Evolutionary conservation across 2,888 invertebrate species (phyloP), one percentile per base, ranked within the genome.

Genomic region (Eupeodes latifasciatus): DNA sequence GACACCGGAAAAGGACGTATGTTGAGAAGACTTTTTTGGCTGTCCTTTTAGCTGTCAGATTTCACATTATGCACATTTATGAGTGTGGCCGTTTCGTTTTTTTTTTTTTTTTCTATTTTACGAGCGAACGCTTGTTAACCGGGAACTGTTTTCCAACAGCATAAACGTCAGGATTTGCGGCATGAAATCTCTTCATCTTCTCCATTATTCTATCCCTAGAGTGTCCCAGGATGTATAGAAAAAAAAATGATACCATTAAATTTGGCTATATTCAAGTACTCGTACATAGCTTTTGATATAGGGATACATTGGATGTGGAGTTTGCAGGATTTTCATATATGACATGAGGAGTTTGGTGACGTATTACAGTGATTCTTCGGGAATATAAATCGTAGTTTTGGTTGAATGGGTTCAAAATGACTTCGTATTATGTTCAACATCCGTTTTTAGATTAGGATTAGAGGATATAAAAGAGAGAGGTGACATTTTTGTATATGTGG

Each of bases 161-260:
- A 69, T 72, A 77, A 57, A 62, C 49, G 62, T 19, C 47, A 44
- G 81, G 49, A 71, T 80, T 80, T 80, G 64, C 51, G 69, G 75
- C 53, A 44, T 40, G 69, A 47, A 83, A 72, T 72, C 59, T 59
- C 71, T 82, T 82, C 55, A 59, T 76, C 69, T 67, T 71, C 57
- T 62, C 57, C 12, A 64, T 80, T 34, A 47, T 64, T 6, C 10
- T 40, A 47, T 64, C 34, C n/a, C 40, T 4, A 40, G 40, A 40
- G 6, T 5, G 40, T 40, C 5, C 40, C 40, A 40, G 67, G 40
- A n/a, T 57, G n/a, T 57, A 47, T 40, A 19, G 53, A 69, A 62
- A n/a, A 55, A 67, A 76, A 77, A 71, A 36, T 55, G 40, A 69
- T 77, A 19, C 62, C 77, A 77, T 77, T 71, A 71, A 49, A 14